Evolutionary conservation across 64 coral and sea anemone genomes (phyloP).

Genomic region (Montipora capricornis): DNA sequence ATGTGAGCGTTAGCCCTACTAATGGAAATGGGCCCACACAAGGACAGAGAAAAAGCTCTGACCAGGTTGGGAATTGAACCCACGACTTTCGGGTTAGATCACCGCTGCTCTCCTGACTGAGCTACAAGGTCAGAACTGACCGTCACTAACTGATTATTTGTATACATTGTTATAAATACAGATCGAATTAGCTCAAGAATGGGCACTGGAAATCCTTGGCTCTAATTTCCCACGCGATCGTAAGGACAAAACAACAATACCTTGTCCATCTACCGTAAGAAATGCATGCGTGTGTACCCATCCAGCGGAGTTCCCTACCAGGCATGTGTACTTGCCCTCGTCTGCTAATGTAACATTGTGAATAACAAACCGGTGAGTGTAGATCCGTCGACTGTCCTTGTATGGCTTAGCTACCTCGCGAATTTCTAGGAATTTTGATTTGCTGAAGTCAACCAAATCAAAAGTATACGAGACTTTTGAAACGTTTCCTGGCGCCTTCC

Average conservation of each 20-base stretch:
- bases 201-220: no score
- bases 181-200: no score
- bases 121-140: no score
- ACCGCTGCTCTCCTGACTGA: no score
- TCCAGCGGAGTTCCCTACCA: slow-evolving; percentile 46
- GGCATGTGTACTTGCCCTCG: slow-evolving; percentile 63
- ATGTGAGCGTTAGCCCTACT: no score
- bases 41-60: no score
- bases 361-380: slow-evolving; percentile 50
- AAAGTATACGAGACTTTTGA: slow-evolving; percentile 20
- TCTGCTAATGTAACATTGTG: slow-evolving; percentile 52
- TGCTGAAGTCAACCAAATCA: slow-evolving; percentile 11
- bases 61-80: no score
- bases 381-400: neutral
- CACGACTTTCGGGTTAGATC: no score
- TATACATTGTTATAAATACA: no score
- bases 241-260: neutral
- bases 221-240: neutral
- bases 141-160: no score
- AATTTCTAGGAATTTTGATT: slow-evolving; percentile 31
- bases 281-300: slow-evolving; percentile 18
- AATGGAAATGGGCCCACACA: no score
- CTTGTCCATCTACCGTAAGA: slow-evolving; percentile 12
- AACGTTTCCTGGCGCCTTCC: slow-evolving; percentile 10
- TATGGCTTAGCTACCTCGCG: slow-evolving; percentile 9